Base-by-base conservation (phyloP, 2,113 vertebrate genomes). In the Crocuta crocuta region DNA sequence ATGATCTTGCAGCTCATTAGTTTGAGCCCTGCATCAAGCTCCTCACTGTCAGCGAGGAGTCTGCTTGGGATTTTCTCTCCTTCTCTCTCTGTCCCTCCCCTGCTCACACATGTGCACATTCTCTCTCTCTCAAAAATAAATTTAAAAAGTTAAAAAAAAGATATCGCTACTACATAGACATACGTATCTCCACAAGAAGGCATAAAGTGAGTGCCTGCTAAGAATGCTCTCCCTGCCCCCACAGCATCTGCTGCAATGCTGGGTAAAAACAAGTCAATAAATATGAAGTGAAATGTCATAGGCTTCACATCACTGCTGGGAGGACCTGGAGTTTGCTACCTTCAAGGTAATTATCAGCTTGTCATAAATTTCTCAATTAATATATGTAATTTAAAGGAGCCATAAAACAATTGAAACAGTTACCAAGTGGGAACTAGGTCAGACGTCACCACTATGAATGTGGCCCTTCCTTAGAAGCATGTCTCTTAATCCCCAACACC, bases 401-500 rank as follows among this genome's bases (percentile, higher is more conserved):
- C 50, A 39, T 82, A 94, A 96, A 97, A 70, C 45, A 78, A 91
- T 61, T 31, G 5, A 71, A 96, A 65, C 2, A 80, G 89, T 61
- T 45, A 21, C 33, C 5, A 28, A 94, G 21, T 85, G 61, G 33
- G 61, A 85, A 26, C 35, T 15, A 35, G 71, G 43, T 71, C 28
- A 86, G 76, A 63, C 63, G 68, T 24, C 50, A 35, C 80, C 5
- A 1, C 87, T 94, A 90, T 2, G 24, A 71, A 50, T 73, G 73
- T 71, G 73, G 33, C 58, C 26, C 73, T 88, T 66, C 39, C 58
- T 74, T 4, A 21, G 50, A 66, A 65, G 50, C 68, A 63, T 17
- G 55, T 85, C 45, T 58, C 68, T 21, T 50, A 28, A 33, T 15
- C 13, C 31, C 66, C 11, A 13, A 21, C 33, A 19, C 35, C 43